Evolutionary conservation across 2,113 vertebrate species (phyloP).

Genomic region (Recurvirostra avosetta): DNA sequence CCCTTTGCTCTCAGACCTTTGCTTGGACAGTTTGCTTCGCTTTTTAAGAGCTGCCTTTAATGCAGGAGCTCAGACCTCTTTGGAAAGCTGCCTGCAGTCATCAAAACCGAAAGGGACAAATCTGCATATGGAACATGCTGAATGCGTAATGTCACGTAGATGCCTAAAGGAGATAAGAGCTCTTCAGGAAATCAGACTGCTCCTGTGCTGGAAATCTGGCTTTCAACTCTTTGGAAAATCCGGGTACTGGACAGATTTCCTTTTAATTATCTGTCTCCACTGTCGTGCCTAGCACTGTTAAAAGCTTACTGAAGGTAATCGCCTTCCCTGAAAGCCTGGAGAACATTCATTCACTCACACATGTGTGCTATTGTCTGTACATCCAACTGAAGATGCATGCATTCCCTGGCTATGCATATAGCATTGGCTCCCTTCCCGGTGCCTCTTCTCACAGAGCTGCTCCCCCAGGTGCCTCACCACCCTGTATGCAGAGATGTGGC

Average conservation of each 20-base stretch:
- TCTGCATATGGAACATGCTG: background rate
- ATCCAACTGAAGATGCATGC: background rate
- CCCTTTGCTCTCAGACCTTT: background rate
- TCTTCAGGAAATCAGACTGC: background rate
- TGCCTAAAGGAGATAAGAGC: background rate
- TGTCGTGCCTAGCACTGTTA: background rate
- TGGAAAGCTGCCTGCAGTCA: background rate
- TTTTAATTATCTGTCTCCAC: background rate
- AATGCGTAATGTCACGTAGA: accelerated
- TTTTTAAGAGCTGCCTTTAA: background rate
- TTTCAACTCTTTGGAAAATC: background rate
- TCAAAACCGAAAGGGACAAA: background rate
- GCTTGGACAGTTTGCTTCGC: background rate
- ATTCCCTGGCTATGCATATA: background rate
- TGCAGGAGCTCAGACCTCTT: background rate
- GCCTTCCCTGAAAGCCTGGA: background rate
- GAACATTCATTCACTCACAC: background rate
- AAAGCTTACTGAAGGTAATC: background rate
- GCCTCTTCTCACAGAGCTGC: background rate
- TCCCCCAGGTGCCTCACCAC: background rate
- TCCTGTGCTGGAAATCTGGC: background rate
- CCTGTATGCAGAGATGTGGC: accelerated
- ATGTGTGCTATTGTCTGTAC: background rate
- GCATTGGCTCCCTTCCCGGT: background rate
- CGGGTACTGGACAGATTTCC: background rate